These are phyloP conservation scores for Balanococcus diminutus DNA, from an alignment of 2,888 invertebrate genomes.

Conservation along the genomic window DNA sequence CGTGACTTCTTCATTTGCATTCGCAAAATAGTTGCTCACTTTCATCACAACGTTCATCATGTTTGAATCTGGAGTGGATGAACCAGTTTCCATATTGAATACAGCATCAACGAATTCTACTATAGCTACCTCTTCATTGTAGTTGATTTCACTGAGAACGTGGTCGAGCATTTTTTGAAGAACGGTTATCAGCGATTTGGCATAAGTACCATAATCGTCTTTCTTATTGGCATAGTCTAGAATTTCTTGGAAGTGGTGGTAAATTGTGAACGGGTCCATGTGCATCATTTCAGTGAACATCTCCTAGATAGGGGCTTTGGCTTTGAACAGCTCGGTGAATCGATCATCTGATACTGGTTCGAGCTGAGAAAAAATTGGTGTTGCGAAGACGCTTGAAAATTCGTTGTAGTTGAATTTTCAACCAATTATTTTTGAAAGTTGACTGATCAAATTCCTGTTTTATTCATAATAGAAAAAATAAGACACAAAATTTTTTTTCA, in stretches of 20 bases:
- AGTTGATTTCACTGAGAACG: background rate
- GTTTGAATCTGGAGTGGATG: background rate
- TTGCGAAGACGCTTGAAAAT: no score
- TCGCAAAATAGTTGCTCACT: background rate
- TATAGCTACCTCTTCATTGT: background rate
- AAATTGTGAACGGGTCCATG: background rate
- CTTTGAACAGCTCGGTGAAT: background rate
- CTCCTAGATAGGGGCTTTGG: background rate
- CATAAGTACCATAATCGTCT: background rate
- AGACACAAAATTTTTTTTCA: no score
- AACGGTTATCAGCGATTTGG: background rate
- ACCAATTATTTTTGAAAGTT: no score
- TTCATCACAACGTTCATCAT: background rate
- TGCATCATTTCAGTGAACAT: background rate
- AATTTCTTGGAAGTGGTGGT: background rate
- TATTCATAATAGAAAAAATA: no score
- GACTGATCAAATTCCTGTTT: no score
- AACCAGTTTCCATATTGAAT: background rate
- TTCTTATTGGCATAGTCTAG: background rate
- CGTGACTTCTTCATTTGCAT: no score
- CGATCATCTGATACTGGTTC: background rate
- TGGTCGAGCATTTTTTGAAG: background rate
- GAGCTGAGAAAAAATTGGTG: background rate
- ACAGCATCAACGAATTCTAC: background rate
- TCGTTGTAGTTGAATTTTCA: no score